Conservation (phyloP, 2,888 invertebrate species). For the Endomychus coccineus region DNA sequence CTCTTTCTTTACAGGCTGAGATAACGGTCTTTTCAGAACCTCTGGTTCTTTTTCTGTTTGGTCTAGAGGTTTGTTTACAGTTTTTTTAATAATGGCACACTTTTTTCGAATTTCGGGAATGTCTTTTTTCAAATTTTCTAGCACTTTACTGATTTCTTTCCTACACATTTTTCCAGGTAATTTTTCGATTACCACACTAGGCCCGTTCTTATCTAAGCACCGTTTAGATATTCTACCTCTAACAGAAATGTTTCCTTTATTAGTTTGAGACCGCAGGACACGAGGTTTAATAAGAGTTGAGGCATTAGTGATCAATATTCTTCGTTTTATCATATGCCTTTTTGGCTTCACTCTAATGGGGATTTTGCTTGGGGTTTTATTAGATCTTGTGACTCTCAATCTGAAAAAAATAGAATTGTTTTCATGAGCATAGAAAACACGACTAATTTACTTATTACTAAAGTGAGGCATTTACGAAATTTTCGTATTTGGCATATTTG, state of each 20-base stretch:
- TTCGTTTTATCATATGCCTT: constrained; percentile 8
- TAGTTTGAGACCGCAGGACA: constrained; percentile 13
- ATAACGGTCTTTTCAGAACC: constrained; percentile 2
- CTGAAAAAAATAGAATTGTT: not conserved
- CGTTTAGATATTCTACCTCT: constrained; percentile 2
- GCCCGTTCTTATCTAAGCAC: not conserved
- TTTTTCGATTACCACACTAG: constrained; percentile 8
- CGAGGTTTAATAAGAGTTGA: constrained; percentile 9
- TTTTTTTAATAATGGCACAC: constrained; percentile 17
- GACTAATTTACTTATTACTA: not conserved
- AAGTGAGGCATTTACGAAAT: no score
- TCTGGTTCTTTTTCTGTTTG: constrained; percentile 16
- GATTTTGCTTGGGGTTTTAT: constrained; percentile 5
- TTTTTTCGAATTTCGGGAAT: constrained; percentile 12
- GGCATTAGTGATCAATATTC: constrained; percentile 11
- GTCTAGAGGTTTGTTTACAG: constrained; percentile 14
- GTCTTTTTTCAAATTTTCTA: constrained; percentile 18
- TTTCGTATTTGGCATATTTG: no score
- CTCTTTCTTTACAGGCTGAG: no score
- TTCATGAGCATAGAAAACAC: not conserved
- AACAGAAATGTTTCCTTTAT: constrained; percentile 2
- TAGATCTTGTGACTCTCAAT: constrained; percentile 11
- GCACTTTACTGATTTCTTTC: constrained; percentile 1
- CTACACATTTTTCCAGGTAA: constrained; percentile 2
- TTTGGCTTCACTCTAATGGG: constrained; percentile 6